Conservation (phyloP, 1,140 invertebrate genomes). For the Apocrypta bakeri region DNA sequence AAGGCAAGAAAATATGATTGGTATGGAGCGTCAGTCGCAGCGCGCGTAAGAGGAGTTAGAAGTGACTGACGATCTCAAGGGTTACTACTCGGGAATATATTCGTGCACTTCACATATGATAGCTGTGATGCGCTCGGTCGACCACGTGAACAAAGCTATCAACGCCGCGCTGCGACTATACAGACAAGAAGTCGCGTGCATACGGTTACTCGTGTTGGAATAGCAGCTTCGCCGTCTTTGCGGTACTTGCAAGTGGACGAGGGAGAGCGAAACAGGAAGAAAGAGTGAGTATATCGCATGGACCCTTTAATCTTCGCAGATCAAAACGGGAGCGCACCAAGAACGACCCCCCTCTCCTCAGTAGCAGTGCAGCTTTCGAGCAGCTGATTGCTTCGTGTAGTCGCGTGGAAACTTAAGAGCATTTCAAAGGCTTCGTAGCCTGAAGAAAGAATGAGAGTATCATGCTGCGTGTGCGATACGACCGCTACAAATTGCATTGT, state of each 20-base stretch:
- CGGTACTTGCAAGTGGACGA: background rate
- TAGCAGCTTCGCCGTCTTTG: background rate
- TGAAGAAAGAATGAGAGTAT: background rate
- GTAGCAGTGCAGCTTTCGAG: constrained; percentile 48
- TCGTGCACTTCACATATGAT: constrained; percentile 13
- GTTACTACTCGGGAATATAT: constrained; percentile 8
- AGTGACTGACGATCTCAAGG: background rate
- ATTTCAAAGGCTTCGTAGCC: constrained; percentile 61
- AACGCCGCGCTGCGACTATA: no score
- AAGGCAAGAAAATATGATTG: constrained; percentile 3
- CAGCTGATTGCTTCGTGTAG: constrained; percentile 67
- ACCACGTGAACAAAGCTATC: background rate
- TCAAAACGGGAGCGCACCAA: constrained; percentile 60
- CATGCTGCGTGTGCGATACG: constrained; percentile 30
- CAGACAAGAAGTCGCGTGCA: constrained; percentile 3
- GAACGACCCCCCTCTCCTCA: constrained; percentile 26
- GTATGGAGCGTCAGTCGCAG: background rate
- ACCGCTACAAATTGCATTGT: constrained; percentile 66
- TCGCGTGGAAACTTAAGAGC: constrained; percentile 66
- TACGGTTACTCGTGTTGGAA: background rate
- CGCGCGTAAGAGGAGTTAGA: background rate
- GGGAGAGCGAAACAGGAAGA: no score
- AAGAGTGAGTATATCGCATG: background rate
- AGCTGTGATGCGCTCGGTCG: background rate
- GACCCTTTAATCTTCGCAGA: constrained; percentile 68